Percentiles rank a stretch among this genome's conserved stretches.
Evolutionary conservation across 2,888 invertebrate genomes (phyloP).

Genomic region (Cacoxenus indagator): DNA sequence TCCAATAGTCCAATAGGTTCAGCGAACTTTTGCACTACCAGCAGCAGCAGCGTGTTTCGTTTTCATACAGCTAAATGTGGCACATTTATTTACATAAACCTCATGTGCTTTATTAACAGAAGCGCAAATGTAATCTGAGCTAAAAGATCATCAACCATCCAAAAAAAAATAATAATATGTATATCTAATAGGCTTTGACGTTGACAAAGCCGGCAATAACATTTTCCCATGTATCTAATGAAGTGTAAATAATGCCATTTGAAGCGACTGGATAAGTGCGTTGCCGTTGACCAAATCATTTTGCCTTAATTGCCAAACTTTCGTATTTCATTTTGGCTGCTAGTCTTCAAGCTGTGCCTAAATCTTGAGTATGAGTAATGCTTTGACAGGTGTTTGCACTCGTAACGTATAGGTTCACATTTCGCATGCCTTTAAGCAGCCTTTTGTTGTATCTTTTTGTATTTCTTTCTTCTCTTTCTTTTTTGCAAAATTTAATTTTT

Average conservation of each 20-base stretch:
- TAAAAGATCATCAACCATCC: not conserved
- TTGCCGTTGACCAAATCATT: conserved; percentile 46
- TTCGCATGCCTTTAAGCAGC: not conserved
- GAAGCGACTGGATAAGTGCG: not conserved
- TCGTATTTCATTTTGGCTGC: not conserved
- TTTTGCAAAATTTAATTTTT: conserved; percentile 44
- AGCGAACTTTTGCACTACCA: conserved; percentile 8
- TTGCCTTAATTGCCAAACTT: conserved; percentile 16
- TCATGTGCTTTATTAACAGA: not conserved
- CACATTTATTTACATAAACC: not conserved
- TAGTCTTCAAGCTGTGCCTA: not conserved
- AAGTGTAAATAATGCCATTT: conserved; percentile 61
- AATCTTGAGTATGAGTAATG: not conserved
- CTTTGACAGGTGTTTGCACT: conserved; percentile 51
- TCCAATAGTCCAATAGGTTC: not conserved
- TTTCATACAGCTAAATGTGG: not conserved
- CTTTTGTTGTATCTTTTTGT: not conserved
- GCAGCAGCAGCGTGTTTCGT: no score
- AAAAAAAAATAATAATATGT: not conserved
- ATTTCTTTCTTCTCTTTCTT: not conserved
- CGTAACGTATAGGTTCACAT: not conserved
- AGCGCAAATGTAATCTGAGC: not conserved
- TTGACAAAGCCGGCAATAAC: not conserved
- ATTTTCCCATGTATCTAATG: conserved; percentile 57
- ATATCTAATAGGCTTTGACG: not conserved